Evolutionary conservation across 2,888 invertebrate genomes (phyloP).

Genomic region (Hipparchia semele): DNA sequence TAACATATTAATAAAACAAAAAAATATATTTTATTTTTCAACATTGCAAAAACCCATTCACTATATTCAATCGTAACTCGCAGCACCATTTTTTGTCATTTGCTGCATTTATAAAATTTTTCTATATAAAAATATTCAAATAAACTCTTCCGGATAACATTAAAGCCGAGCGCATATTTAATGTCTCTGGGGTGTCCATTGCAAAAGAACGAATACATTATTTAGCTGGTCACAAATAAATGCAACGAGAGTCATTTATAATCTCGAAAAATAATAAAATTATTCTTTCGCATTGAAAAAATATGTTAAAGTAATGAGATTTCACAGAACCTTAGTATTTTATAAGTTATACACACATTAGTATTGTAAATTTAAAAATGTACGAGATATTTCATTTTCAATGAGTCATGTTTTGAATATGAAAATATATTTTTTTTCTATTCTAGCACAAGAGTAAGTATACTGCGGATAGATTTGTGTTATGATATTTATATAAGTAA

Average conservation of each 20-base stretch:
- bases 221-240: conserved; percentile 1
- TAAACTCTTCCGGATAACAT: conserved; percentile 22
- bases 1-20: too few species aligned
- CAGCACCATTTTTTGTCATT: neutral
- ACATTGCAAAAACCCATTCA: neutral
- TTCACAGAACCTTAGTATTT: neutral
- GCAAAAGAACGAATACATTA: neutral
- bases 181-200: neutral
- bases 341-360: too few species aligned
- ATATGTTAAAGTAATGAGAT: neutral
- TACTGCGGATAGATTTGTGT: too few species aligned
- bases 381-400: too few species aligned
- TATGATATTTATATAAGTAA: too few species aligned
- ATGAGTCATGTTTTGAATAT: too few species aligned
- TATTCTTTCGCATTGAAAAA: conserved; percentile 1
- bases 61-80: neutral
- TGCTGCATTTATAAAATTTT: conserved; percentile 7
- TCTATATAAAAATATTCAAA: conserved; percentile 8
- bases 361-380: too few species aligned
- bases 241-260: conserved; percentile 4
- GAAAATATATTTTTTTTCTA: too few species aligned
- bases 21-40: too few species aligned
- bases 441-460: too few species aligned
- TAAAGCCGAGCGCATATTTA: conserved; percentile 17
- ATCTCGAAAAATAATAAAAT: conserved; percentile 2